phyloP scores from a whole-genome alignment of 2,797 vertebrate species.

The Pseudochaenichthys georgianus region DNA sequence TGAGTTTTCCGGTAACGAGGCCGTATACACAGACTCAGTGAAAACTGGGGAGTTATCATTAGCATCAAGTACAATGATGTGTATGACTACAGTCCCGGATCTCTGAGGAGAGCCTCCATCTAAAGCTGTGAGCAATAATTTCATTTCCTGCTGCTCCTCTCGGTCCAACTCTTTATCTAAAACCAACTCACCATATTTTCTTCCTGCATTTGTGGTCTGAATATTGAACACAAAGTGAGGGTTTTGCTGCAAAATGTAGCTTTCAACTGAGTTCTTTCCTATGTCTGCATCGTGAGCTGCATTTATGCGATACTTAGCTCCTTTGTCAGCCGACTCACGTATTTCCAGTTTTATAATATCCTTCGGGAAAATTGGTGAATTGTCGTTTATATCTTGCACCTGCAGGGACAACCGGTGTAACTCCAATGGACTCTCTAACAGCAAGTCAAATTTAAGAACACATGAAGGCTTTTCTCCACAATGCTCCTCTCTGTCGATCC shows the following conservation, averaged over 20 bases:
- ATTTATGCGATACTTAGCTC: constrained; percentile 67
- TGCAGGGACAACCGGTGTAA: constrained; percentile 69
- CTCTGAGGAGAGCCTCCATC: constrained; percentile 39
- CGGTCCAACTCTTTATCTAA: constrained; percentile 77
- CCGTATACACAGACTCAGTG: constrained; percentile 68
- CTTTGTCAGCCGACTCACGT: neutral
- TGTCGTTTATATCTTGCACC: constrained; percentile 80
- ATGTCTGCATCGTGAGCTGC: constrained; percentile 71
- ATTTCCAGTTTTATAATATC: constrained; percentile 54
- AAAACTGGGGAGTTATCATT: constrained; percentile 23
- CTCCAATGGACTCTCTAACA: constrained; percentile 83
- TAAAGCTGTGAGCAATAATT: constrained; percentile 61
- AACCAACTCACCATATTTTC: constrained; percentile 69
- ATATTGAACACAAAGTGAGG: constrained; percentile 65
- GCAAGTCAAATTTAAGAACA: constrained; percentile 79
- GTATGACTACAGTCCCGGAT: neutral
- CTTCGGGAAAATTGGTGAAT: constrained; percentile 55
- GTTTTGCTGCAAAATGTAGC: constrained; percentile 47
- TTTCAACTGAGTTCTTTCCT: constrained; percentile 69
- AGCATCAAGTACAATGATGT: constrained; percentile 6
- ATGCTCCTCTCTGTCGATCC: constrained; percentile 79
- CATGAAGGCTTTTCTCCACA: constrained; percentile 74
- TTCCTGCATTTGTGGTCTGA: constrained; percentile 53
- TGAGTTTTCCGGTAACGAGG: constrained; percentile 65
- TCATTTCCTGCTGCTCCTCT: constrained; percentile 53